Base-by-base conservation (phyloP, 2,113 vertebrate species). In the Melanostigma gelatinosum region DNA sequence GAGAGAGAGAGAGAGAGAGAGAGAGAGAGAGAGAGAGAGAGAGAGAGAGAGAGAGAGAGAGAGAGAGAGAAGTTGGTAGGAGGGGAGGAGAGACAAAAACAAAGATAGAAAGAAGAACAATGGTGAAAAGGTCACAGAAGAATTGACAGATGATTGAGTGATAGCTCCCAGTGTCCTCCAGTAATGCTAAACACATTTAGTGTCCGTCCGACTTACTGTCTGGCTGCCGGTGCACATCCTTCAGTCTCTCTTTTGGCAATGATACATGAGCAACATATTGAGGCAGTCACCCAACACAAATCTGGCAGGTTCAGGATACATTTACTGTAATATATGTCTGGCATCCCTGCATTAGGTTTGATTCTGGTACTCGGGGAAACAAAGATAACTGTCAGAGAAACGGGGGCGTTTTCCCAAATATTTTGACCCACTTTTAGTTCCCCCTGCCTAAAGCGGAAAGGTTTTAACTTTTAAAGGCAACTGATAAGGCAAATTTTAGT, bases 51-150 rank as follows among this genome's bases (percentile, higher is more conserved):
- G 72, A 52, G 72, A 66, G 82, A 65, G 12, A 82, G 83, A 50
- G 79, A 73, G 64, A 54, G 72, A 77, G 83, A 54, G 76, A 62
- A 75, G 79, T 79, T 73, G 81, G 83, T 74, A 64, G 83, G 72
- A 77, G 73, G 67, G 82, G 77, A 80, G 60, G 81, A 90, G 74
- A 90, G 77, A 86, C 69, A 84, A 88, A 93, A 90, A 90, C 88
- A 91, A 82, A 88, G 88, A 84, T 78, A 77, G 48, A 29, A 42
- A 85, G 85, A 80, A 8, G 72, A 84, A 87, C 84, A 88, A 79
- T 83, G 77, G 81, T 68, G 85, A 89, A 83, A 89, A 89, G 89
- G 92, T 92, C 91, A 91, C 84, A 71, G 77, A 76, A 72, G 70
- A 84, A 82, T 86, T 86, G 85, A 82, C 62, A 22, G 85, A 80